A percentile compares a stretch with the other conserved stretches of the same genome.
These are phyloP conservation scores for Nyctalus aviator DNA, from an alignment of 2,797 vertebrate genomes.

Conservation along the genomic window DNA sequence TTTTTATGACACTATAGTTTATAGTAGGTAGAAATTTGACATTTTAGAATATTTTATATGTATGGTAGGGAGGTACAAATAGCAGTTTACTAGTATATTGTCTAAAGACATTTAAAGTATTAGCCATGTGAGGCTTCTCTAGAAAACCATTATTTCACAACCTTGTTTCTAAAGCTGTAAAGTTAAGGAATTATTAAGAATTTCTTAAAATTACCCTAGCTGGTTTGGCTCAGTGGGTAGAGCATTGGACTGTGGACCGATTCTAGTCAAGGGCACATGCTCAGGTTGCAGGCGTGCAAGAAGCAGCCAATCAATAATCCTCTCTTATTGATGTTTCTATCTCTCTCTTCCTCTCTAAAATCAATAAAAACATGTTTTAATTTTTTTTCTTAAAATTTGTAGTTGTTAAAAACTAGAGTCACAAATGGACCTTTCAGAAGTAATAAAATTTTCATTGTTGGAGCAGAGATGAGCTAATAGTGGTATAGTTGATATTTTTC, in stretches of 20 bases:
- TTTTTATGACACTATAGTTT: constrained; percentile 58
- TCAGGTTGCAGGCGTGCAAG: too few species aligned
- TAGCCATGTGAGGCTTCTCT: neutral
- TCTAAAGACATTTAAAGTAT: constrained; percentile 49
- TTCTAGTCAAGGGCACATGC: too few species aligned
- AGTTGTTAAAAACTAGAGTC: constrained; percentile 41
- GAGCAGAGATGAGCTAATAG: neutral
- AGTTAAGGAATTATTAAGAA: constrained; percentile 51
- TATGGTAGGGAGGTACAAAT: neutral
- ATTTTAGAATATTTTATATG: constrained; percentile 52
- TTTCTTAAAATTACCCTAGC: constrained; percentile 9
- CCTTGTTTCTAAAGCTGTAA: constrained; percentile 44
- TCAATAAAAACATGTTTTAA: neutral
- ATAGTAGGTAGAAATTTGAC: constrained; percentile 13
- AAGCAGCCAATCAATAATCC: too few species aligned
- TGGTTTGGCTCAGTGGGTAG: too few species aligned
- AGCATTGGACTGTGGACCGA: too few species aligned
- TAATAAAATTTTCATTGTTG: constrained; percentile 15
- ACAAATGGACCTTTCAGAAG: constrained; percentile 46
- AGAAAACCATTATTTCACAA: constrained; percentile 45
- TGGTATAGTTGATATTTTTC: neutral
- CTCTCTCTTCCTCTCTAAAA: too few species aligned
- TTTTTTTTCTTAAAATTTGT: constrained; percentile 24
- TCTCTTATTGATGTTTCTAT: too few species aligned
- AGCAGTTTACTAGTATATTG: constrained; percentile 32